phyloP scores from a whole-genome alignment of 2,888 invertebrate genomes.

The Venusia cambrica region DNA sequence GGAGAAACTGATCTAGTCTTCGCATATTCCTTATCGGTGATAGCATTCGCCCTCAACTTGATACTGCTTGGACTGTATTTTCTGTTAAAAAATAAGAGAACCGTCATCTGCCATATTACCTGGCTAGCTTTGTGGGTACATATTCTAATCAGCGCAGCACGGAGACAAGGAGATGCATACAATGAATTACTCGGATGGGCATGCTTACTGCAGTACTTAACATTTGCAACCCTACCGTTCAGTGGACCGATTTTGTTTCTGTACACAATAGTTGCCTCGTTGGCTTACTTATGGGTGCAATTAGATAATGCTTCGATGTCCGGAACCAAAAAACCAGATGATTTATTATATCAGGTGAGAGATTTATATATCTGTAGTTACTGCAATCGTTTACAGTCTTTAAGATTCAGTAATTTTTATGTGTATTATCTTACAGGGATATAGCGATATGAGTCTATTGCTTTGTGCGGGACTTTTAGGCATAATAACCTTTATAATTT shows the following conservation, averaged over 20 bases:
- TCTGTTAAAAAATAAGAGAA: conserved; percentile 55
- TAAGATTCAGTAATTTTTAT: conserved; percentile 4
- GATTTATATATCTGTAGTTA: too few species aligned
- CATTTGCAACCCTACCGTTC: conserved; percentile 87
- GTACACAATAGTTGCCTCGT: conserved; percentile 54
- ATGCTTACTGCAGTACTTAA: conserved; percentile 86
- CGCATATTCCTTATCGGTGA: conserved; percentile 49
- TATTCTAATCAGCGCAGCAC: conserved; percentile 62
- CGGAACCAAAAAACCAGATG: conserved; percentile 53
- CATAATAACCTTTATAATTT: conserved; percentile 79
- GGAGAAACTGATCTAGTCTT: conserved; percentile 58
- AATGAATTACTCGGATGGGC: conserved; percentile 88
- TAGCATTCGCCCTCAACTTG: conserved; percentile 48
- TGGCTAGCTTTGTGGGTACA: conserved; percentile 82
- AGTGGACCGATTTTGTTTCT: conserved; percentile 53
- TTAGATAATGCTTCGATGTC: conserved; percentile 57
- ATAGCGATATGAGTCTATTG: conserved; percentile 86
- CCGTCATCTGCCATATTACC: conserved; percentile 83
- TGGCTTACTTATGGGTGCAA: conserved; percentile 58
- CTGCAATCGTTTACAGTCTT: too few species aligned
- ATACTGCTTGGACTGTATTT: conserved; percentile 47
- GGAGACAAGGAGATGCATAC: conserved; percentile 70
- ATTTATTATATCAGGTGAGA: conserved; percentile 62
- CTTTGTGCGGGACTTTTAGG: conserved; percentile 89
- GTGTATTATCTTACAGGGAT: conserved; percentile 76